Conservation (phyloP, 23 tunicate genomes). For the Trididemnum nubilum region DNA sequence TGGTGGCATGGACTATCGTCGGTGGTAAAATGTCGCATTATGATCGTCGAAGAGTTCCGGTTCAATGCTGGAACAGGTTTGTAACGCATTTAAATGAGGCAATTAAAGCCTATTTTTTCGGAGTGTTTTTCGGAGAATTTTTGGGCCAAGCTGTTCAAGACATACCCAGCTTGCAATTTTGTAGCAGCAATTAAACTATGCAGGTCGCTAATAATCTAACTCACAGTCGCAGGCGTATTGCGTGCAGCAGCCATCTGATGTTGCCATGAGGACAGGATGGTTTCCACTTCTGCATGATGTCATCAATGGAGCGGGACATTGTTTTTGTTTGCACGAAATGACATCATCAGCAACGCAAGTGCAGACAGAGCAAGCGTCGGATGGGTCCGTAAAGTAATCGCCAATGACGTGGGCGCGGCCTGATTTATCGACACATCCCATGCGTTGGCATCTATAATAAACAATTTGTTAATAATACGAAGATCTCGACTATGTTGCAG, state of each 20-base stretch:
- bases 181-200: no score
- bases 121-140: no score
- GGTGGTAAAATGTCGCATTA: no score
- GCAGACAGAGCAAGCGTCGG: conserved; percentile 59
- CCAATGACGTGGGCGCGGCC: conserved; percentile 64
- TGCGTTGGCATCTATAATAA: conserved; percentile 66
- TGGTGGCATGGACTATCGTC: no score
- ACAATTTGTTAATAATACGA: no score
- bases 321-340: conserved; percentile 45
- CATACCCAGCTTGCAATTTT: no score
- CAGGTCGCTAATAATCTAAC: conserved; percentile 31
- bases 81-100: no score
- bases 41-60: no score
- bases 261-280: conserved; percentile 26
- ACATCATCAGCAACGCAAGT: conserved; percentile 66
- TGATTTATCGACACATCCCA: conserved; percentile 58
- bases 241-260: conserved; percentile 81
- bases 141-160: no score
- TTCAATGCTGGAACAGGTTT: no score
- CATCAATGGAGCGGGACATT: conserved; percentile 26
- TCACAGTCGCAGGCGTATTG: conserved; percentile 90
- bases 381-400: conserved; percentile 54
- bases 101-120: no score
- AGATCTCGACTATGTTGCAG: not conserved
- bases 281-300: conserved; percentile 57